These are phyloP conservation scores for Agrochola lychnidis DNA, from an alignment of 2,888 invertebrate species.

Conservation along the genomic window DNA sequence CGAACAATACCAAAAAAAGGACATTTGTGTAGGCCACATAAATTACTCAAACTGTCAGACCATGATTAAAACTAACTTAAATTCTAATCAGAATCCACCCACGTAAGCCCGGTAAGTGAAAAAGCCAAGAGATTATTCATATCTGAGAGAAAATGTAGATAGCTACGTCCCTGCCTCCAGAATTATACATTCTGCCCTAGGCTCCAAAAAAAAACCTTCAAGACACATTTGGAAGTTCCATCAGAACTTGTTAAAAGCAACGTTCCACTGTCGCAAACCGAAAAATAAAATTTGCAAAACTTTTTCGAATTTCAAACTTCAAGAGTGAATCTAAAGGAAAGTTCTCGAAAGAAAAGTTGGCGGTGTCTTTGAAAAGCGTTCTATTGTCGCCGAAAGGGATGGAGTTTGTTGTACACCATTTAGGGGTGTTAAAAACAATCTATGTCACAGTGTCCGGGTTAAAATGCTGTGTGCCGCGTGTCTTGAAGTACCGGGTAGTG, in stretches of 20 bases:
- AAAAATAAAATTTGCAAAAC: conserved; percentile 64
- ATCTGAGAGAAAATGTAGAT: conserved; percentile 3
- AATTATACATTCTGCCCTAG: conserved; percentile 38
- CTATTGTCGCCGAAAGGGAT: conserved; percentile 64
- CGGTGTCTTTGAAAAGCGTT: conserved; percentile 63
- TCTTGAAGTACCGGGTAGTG: conserved; percentile 64
- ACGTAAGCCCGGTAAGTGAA: neutral
- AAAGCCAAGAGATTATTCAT: neutral
- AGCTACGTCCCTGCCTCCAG: conserved; percentile 14
- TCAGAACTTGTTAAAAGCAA: conserved; percentile 60
- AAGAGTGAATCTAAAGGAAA: conserved; percentile 55
- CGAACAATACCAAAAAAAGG: too few relatives aligned
- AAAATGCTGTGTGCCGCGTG: conserved; percentile 68
- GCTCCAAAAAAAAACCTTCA: conserved; percentile 31
- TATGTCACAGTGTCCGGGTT: conserved; percentile 77
- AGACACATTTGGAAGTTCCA: conserved; percentile 51
- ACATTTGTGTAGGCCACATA: too few relatives aligned
- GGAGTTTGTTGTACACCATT: conserved; percentile 81
- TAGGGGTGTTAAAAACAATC: conserved; percentile 83
- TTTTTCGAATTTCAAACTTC: conserved; percentile 60
- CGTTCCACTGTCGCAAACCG: conserved; percentile 36
- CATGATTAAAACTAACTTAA: too few relatives aligned
- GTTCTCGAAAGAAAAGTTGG: conserved; percentile 63
- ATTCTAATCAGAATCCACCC: neutral
- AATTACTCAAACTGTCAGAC: too few relatives aligned